Percentiles rank a stretch among this genome's conserved stretches.
Conservation (phyloP, 2,113 vertebrate species). For the Synodontis membranacea region DNA sequence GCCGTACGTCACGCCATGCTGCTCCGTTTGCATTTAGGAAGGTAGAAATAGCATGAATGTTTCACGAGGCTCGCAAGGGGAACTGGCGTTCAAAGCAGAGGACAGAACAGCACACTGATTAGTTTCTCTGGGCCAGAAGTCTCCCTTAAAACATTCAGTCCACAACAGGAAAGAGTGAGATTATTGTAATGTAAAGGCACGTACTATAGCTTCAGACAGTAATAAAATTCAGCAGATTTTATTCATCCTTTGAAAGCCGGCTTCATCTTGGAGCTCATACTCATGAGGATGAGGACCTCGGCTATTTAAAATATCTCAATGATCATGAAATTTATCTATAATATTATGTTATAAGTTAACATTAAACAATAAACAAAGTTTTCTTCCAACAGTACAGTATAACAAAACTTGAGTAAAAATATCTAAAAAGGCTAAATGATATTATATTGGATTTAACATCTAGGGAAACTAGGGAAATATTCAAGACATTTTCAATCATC, state of each 20-base stretch:
- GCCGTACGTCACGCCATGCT: neutral
- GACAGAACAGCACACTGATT: neutral
- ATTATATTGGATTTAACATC: neutral
- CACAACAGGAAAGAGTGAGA: neutral
- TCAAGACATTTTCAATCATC: neutral
- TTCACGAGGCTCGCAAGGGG: constrained; percentile 63
- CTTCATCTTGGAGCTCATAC: neutral
- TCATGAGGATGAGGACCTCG: neutral
- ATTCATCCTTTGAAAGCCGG: neutral
- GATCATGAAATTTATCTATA: neutral
- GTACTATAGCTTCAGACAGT: neutral
- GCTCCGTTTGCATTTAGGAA: constrained; percentile 40
- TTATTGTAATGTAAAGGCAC: neutral
- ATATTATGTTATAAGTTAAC: neutral
- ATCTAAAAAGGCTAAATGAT: neutral
- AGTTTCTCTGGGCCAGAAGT: neutral
- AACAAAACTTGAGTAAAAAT: too few species aligned
- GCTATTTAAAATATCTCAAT: neutral
- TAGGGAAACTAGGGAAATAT: neutral
- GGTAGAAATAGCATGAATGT: constrained; percentile 62
- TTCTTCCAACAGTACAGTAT: too few species aligned
- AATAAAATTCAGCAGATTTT: neutral
- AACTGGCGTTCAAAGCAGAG: neutral
- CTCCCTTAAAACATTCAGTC: neutral
- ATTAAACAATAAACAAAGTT: too few species aligned